Evolutionary conservation across 2,888 invertebrate species (phyloP), one percentile per base, ranked within the genome.

Genomic region (Endomychus coccineus): DNA sequence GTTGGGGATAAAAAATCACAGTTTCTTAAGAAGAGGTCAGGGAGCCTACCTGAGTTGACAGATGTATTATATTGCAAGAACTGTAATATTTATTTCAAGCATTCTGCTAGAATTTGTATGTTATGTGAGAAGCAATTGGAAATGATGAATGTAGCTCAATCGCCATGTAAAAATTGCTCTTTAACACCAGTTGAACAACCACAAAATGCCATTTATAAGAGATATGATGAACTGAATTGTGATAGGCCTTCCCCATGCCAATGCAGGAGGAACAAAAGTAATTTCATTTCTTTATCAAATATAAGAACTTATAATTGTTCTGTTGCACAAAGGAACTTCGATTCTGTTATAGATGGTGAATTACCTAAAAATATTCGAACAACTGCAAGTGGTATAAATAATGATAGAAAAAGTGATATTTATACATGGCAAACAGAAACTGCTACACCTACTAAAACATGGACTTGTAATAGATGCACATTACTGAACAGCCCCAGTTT

Each of bases 381-480:
- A 37, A 64, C 64, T 19, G 65, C 66, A 27, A 65, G 66, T 49
- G 66, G 66, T 36, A 64, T 66, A 39, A 59, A 62, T 43, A 49
- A 51, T 21, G 45, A 50, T 31, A 48, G 53, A 17, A 46, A 49
- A 27, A 45, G 49, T 37, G 49, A 46, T 35, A 58, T 53, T 47
- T 58, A 59, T 44, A 54, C 60, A 42, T 64, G 62, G 61, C 56
- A 55, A 33, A 47, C 56, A 12, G 60, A 59, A 40, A 55, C 48
- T 45, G 49, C 52, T 46, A 43, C 24, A 34, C 39, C 39, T 36
- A 44, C 27, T 32, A 48, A 45, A 39, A 73, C 71, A 32, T 83
- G 83, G 83, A 75, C 79, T 9, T 83, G 83, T 55, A 73, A 73
- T 49, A 75, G 81, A 52, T 87, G 87, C 58, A 87, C 87, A 0